Conservation (phyloP, 2,113 vertebrate genomes). For the Elephantulus edwardii region DNA sequence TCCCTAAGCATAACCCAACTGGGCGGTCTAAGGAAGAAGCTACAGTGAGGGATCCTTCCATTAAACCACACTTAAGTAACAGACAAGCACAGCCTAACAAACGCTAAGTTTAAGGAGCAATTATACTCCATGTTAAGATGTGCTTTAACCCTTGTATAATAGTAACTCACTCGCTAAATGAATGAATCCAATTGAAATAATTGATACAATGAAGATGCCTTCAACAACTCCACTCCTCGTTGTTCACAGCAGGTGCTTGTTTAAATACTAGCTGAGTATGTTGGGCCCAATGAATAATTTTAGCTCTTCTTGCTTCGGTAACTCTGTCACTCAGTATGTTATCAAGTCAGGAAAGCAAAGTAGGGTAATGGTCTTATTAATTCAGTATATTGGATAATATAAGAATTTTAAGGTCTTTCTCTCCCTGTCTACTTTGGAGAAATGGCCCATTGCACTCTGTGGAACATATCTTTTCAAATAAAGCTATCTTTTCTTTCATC, state of each 20-base stretch:
- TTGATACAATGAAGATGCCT: not conserved
- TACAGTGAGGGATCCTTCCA: not conserved
- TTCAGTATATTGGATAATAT: not conserved
- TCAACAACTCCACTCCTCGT: not conserved
- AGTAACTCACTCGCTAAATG: not conserved
- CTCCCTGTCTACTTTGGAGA: too few species aligned
- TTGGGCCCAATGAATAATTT: not conserved
- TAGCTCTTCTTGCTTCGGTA: not conserved
- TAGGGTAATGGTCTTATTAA: not conserved
- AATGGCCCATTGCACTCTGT: too few species aligned
- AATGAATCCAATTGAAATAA: not conserved
- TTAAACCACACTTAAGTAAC: not conserved
- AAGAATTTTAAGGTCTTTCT: not conserved
- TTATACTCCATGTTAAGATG: not conserved
- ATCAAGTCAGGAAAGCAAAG: conserved; percentile 24
- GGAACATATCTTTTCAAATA: too few species aligned
- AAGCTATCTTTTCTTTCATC: too few species aligned
- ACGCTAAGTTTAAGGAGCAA: not conserved
- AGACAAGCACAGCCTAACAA: not conserved
- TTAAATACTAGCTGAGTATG: not conserved
- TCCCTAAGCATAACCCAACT: not conserved
- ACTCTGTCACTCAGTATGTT: not conserved
- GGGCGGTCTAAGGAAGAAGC: not conserved
- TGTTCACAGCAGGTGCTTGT: not conserved
- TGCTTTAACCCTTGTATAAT: not conserved